Evolutionary conservation across 2,113 vertebrate species (phyloP).

Genomic region (Upupa epops): DNA sequence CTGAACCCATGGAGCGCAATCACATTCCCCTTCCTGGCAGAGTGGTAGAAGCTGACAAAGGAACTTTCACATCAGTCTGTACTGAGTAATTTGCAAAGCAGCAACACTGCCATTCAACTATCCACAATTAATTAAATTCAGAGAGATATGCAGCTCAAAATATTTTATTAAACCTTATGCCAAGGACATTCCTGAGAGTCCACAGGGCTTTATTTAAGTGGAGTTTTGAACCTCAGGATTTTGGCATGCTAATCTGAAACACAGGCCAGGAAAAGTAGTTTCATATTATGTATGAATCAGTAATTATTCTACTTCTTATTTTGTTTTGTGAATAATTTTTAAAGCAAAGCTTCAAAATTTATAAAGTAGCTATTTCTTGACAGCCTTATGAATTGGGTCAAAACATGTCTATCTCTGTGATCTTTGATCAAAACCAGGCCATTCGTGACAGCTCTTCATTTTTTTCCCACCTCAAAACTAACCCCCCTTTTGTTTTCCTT

Average conservation of each 20-base stretch:
- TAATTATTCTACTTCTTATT: conserved; percentile 59
- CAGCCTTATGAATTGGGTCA: background rate
- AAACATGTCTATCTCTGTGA: background rate
- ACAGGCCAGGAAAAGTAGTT: conserved; percentile 72
- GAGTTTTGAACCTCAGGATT: conserved; percentile 69
- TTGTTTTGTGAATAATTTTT: conserved; percentile 44
- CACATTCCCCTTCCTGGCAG: background rate
- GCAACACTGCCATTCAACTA: conserved; percentile 54
- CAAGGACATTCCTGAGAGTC: conserved; percentile 75
- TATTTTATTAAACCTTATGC: conserved; percentile 56
- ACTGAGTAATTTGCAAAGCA: conserved; percentile 46
- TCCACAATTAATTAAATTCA: conserved; percentile 75
- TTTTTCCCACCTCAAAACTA: background rate
- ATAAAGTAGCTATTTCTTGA: conserved; percentile 22
- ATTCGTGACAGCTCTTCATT: background rate
- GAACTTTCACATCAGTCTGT: conserved; percentile 5
- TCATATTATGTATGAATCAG: conserved; percentile 60
- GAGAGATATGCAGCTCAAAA: conserved; percentile 66
- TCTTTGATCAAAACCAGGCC: background rate
- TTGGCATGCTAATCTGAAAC: conserved; percentile 72
- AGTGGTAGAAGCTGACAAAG: background rate
- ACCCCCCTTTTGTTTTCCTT: background rate
- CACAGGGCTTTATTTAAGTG: conserved; percentile 70
- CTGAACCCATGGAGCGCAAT: background rate
- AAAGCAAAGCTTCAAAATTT: conserved; percentile 3